Evolutionary conservation across 1,140 invertebrate species (phyloP).

Genomic region (Caenorhabditis elegans): WBcel235 BX284606.5:6225001-6225500

Average conservation of each 20-base stretch:
- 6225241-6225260: neutral
- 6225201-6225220: neutral
- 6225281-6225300: neutral
- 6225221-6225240: neutral
- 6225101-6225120: constrained; percentile 20
- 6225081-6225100: neutral
- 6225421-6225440: too few species aligned
- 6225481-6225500: too few species aligned
- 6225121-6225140: neutral
- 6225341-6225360: too few species aligned
- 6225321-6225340: too few species aligned
- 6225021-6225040: neutral
- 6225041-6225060: constrained; percentile 10
- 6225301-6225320: neutral
- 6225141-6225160: constrained; percentile 16
- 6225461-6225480: too few species aligned
- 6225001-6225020: constrained; percentile 30
- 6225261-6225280: neutral
- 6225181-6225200: neutral
- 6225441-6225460: too few species aligned
- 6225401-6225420: too few species aligned
- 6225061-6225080: constrained; percentile 4
- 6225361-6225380: too few species aligned
- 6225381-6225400: too few species aligned
- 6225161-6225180: neutral